Base-by-base conservation (phyloP, 1,140 invertebrate species). In the Drosophila pachea region DNA sequence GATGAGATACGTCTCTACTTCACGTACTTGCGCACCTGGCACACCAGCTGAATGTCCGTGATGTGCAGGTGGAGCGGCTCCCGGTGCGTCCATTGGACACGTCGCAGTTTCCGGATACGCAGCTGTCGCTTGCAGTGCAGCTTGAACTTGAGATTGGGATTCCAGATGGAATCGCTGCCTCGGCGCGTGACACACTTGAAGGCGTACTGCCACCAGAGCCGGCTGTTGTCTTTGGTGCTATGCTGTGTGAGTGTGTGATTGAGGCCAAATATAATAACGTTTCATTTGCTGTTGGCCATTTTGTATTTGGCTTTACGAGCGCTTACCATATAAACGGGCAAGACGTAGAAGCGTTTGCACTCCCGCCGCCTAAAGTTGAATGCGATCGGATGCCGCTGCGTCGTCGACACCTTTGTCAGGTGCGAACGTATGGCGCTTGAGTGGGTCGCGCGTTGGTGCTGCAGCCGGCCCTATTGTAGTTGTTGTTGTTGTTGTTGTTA, bases 291-390 rank as follows among this genome's bases (percentile, higher is more conserved):
- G 66, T 68, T 74, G 22, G 3, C 22, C 22, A 22, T 22, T 22
- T 22, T 22, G 22, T 22, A 35, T 33, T 66, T 47, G 54, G 64
- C 63, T 68, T 68, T 68, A 68, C 58, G 64, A 66, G 47, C 35
- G 71, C 81, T 86, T 65, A 86, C 81, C 81, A 86, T 86, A 50
- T 86, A 86, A 55, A 86, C 67, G 55, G 81, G 81, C 62, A 86
- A 53, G 6, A 86, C 82, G 74, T 86, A 86, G 55, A 79, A 84
- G 1, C 81, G 81, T 49, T 73, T 74, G 72, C 81, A 86, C 59
- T 86, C 81, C 43, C 81, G 76, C 32, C 72, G 63, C 32, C 78
- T 71, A 49, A 86, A 86, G 47, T 86, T 86, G 60, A 86, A 86
- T n/a, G 77, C 77, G 36, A 86, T 86, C 64, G 82, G 74, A 16